Base-by-base conservation (phyloP, 2,113 vertebrate genomes). In the Acinonyx jubatus region DNA sequence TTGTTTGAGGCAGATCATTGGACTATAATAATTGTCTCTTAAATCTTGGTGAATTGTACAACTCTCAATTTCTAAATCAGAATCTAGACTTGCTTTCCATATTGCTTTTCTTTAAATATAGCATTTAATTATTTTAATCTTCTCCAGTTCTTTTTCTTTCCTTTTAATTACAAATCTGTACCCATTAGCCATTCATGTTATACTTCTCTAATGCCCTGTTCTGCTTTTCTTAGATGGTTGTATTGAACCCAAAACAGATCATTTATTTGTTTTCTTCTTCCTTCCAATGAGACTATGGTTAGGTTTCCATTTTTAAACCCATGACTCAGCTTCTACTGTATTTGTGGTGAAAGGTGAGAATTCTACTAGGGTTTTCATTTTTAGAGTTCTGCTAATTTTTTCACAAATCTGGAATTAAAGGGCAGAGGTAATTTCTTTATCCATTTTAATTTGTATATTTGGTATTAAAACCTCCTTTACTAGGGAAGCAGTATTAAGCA, bases 301-400 rank as follows among this genome's bases (percentile, higher is more conserved):
- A 98, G 94, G 94, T 90, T 98, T 83, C 96, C 86, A 96, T 97
- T 98, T 97, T 98, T 96, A 97, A 96, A 88, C 88, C 84, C 76
- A 92, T n/a, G 23, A 45, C 90, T 97, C 91, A 97, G 80, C 91
- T 95, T 98, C 95, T 96, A 74, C 94, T 98, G 0, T 96, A 91
- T 97, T 97, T 97, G 36, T 97, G 95, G 78, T 97, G n/a, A 98
- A 97, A 97, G 89, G 95, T 97, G 98, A 98, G 96, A 88, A 97
- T 89, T 97, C 66, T 33, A 50, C 87, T 96, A 98, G 96, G 83
- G 88, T 94, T 98, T 97, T 95, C 31, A n/a, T 83, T 96, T 96
- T 97, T 94, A 89, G 88, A 83, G 33, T 80, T 87, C 86, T 92
- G 57, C 31, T 86, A 91, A 29, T 63, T 89, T 89, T 19, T 76